phyloP scores from a whole-genome alignment of 2,888 invertebrate genomes.

The Bugulina stolonifera region DNA sequence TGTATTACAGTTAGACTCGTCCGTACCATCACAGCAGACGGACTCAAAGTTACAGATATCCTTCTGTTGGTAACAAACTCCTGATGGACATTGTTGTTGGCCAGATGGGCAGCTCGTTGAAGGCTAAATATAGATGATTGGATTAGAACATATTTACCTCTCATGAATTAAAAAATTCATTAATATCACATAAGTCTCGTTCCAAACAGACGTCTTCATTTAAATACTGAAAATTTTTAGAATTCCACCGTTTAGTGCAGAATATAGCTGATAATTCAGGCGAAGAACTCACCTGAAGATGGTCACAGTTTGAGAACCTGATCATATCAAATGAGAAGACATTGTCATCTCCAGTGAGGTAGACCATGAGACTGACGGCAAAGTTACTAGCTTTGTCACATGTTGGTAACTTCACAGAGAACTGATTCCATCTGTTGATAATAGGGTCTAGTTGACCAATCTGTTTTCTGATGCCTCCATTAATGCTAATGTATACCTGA shows the following conservation, averaged over 20 bases:
- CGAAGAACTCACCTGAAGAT: neutral
- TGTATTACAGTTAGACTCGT: slow-evolving; percentile 22
- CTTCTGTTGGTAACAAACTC: slow-evolving; percentile 33
- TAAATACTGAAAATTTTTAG: too few relatives aligned
- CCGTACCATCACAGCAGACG: slow-evolving; percentile 29
- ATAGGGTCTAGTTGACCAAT: neutral
- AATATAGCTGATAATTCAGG: too few relatives aligned
- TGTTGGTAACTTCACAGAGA: neutral
- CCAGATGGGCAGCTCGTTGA: neutral
- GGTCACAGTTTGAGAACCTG: neutral
- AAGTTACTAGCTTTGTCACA: slow-evolving; percentile 5
- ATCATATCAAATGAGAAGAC: neutral
- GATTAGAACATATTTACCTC: too few relatives aligned
- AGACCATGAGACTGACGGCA: neutral
- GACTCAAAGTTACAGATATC: slow-evolving; percentile 32
- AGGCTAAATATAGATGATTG: neutral
- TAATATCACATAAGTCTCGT: too few relatives aligned
- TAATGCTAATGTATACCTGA: neutral
- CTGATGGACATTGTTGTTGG: slow-evolving; percentile 33
- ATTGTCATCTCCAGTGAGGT: neutral
- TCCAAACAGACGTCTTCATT: too few relatives aligned
- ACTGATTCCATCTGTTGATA: neutral
- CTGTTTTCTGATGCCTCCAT: neutral
- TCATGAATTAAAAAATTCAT: too few relatives aligned
- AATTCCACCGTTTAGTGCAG: too few relatives aligned